Percentiles rank a stretch among this genome's conserved stretches.
Conservation (phyloP, 2,113 vertebrate species). For the Protobothrops mucrosquamatus region DNA sequence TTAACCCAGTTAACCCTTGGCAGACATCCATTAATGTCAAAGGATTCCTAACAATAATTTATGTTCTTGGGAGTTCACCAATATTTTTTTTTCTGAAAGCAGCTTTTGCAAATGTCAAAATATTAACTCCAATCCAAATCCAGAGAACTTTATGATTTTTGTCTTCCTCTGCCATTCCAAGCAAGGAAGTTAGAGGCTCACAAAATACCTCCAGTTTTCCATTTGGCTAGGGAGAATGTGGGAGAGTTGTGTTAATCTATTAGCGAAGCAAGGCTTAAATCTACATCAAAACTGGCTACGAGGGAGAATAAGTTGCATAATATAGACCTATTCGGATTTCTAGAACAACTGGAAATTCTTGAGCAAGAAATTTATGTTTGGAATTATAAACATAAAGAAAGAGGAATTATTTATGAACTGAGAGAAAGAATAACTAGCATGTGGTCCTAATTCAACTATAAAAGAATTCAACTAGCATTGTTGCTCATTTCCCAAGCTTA, state of each 20-base stretch:
- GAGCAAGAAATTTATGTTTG: not conserved
- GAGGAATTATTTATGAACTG: not conserved
- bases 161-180: conserved; percentile 31
- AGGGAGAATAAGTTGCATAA: conserved; percentile 8
- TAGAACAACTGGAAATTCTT: conserved; percentile 26
- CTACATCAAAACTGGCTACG: conserved; percentile 11
- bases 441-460: not conserved
- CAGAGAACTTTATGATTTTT: not conserved
- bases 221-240: conserved; percentile 43
- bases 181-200: conserved; percentile 43
- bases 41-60: not conserved
- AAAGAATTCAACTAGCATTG: not conserved
- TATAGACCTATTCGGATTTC: not conserved
- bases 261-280: conserved; percentile 31
- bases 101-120: conserved; percentile 24
- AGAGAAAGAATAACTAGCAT: not conserved
- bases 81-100: conserved; percentile 36
- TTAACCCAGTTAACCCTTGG: conserved; percentile 22
- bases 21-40: conserved; percentile 36
- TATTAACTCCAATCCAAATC: not conserved
- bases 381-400: not conserved
- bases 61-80: conserved; percentile 19
- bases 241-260: conserved; percentile 19
- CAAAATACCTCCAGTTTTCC: conserved; percentile 39
- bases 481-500: not conserved